Base-by-base conservation (phyloP, 2,113 vertebrate species). In the Syrmaticus mikado region DNA sequence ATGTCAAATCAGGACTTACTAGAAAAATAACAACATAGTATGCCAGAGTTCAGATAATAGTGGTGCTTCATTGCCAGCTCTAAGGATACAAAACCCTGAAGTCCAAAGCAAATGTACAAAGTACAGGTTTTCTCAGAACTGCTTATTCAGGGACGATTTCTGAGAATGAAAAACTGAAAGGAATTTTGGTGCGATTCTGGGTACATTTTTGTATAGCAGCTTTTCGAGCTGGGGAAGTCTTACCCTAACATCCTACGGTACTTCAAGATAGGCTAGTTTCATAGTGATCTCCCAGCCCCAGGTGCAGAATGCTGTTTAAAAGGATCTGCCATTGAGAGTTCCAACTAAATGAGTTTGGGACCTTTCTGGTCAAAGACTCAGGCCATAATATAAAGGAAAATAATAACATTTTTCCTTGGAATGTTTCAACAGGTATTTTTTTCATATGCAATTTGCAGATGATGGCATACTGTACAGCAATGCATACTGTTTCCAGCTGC, bases 181-280 rank as follows among this genome's bases (percentile, higher is more conserved):
- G 40, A 92, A 72, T 75, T 66, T 66, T 55, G 40, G 16, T 61
- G 30, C 30, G 28, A 73, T 85, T 82, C 83, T 82, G 72, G 5
- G 22, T 67, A 12, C 19, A 52, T 61, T 90, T 88, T 81, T 92
- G 41, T 71, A 77, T 74, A 91, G 53, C 17, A 74, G 43, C 24
- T 82, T 87, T 89, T 76, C 18, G 21, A 64, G n/a, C 58, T 32
- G 68, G 20, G 36, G 30, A 81, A 72, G 8, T 71, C 68, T 81
- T 62, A 36, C 41, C 15, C 24, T 86, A 81, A 68, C 53, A 72
- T 45, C 53, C 67, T 62, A 22, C 4, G 7, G 53, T 79, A 46
- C 73, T 79, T 85, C 36, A 82, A 75, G 58, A 75, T 17, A 32
- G 48, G 40, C 58, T 90, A 75, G 41, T 92, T 79, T 76, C 64